Percentiles rank a stretch among this genome's conserved stretches.
phyloP scores from a whole-genome alignment of 2,113 vertebrate species.

The Crotalus horridus region DNA sequence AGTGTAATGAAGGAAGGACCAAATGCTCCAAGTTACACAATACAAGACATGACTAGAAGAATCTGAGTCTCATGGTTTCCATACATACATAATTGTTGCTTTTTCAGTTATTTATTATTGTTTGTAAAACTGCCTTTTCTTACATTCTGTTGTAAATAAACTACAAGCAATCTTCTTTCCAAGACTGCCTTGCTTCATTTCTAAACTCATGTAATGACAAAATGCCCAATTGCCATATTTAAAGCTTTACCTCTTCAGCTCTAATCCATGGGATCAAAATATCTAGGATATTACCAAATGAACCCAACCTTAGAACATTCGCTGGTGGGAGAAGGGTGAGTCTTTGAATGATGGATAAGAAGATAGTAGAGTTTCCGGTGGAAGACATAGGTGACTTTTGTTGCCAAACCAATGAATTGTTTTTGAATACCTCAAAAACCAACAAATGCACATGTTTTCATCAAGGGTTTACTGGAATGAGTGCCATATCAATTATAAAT shows the following conservation, averaged over 20 bases:
- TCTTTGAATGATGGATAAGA: not conserved
- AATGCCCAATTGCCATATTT: not conserved
- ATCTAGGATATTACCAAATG: not conserved
- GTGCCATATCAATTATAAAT: not conserved
- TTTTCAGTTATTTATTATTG: conserved; percentile 76
- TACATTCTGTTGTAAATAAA: conserved; percentile 82
- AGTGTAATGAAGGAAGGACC: conserved; percentile 62
- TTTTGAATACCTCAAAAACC: not conserved
- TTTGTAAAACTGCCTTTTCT: conserved; percentile 72
- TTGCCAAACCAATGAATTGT: not conserved
- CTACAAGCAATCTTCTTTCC: conserved; percentile 75
- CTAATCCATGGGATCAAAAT: conserved; percentile 5
- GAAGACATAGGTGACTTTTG: not conserved
- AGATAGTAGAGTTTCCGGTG: not conserved
- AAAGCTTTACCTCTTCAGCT: not conserved
- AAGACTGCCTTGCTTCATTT: conserved; percentile 44
- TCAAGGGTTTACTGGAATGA: not conserved
- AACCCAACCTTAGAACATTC: not conserved
- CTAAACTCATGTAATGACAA: not conserved
- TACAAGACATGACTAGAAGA: conserved; percentile 40
- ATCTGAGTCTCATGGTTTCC: conserved; percentile 43
- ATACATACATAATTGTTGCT: conserved; percentile 57
- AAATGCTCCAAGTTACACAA: conserved; percentile 45
- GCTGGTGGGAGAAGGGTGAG: not conserved
- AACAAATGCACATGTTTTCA: not conserved